These are phyloP conservation scores for Drosophila barbarae DNA, from an alignment of 2,888 invertebrate genomes.

Conservation along the genomic window DNA sequence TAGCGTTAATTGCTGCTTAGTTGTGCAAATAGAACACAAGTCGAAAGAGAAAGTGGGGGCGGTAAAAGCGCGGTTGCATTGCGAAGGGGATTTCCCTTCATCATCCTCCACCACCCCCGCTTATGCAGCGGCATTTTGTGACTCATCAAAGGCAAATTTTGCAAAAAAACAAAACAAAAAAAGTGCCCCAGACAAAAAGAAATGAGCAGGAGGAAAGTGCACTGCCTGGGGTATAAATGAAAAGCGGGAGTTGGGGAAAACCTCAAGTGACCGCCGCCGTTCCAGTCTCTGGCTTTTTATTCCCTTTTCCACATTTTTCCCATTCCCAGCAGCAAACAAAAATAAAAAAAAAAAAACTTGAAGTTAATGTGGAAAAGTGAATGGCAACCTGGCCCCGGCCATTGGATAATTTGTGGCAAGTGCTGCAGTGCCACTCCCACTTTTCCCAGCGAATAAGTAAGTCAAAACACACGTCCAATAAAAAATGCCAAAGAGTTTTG, in stretches of 20 bases:
- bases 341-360: conserved; percentile 3
- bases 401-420: conserved; percentile 51
- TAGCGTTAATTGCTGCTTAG: conserved; percentile 54
- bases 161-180: conserved; percentile 23
- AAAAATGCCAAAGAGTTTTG: conserved; percentile 42
- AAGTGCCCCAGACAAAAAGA: conserved; percentile 24
- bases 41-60: conserved; percentile 31
- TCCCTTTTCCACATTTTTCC: conserved; percentile 24
- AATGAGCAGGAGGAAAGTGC: conserved; percentile 37
- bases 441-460: conserved; percentile 21
- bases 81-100: conserved; percentile 3
- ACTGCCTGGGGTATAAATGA: conserved; percentile 11
- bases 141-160: conserved; percentile 46
- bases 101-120: neutral
- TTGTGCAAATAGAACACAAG: conserved; percentile 43
- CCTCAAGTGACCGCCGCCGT: conserved; percentile 44
- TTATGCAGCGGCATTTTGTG: conserved; percentile 38
- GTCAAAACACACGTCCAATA: conserved; percentile 37
- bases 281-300: conserved; percentile 16
- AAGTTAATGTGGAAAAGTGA: conserved; percentile 49
- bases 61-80: conserved; percentile 1
- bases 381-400: conserved; percentile 43
- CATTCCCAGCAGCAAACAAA: conserved; percentile 5
- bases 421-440: conserved; percentile 39
- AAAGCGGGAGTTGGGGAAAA: conserved; percentile 15